A percentile compares a stretch with the other conserved stretches of the same genome.
Evolutionary conservation across 2,113 vertebrate species (phyloP).

Genomic region (Oenanthe melanoleuca): DNA sequence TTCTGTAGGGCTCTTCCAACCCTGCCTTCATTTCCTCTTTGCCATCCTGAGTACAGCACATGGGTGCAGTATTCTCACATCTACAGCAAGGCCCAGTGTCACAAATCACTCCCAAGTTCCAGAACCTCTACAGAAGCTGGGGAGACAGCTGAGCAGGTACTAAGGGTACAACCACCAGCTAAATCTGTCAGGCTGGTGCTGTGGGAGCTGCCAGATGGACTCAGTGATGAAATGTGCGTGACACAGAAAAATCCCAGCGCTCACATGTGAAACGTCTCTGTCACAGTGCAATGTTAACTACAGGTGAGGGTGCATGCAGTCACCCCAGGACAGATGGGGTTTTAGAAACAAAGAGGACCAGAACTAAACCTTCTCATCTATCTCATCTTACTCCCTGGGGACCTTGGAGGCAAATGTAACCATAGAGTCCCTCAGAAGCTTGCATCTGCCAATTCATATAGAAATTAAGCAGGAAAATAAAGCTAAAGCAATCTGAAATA

Average conservation of each 20-base stretch:
- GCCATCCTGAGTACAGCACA: neutral
- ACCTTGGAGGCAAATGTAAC: neutral
- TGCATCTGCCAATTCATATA: neutral
- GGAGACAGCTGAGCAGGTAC: neutral
- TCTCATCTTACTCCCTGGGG: neutral
- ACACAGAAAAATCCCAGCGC: neutral
- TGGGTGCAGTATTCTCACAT: neutral
- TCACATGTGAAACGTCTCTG: neutral
- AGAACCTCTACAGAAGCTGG: neutral
- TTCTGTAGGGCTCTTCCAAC: neutral
- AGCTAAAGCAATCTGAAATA: neutral
- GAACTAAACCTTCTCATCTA: neutral
- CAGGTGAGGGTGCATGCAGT: neutral
- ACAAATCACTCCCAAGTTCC: neutral
- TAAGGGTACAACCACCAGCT: neutral
- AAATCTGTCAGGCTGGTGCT: neutral
- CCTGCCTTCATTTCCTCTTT: neutral
- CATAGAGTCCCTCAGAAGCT: neutral
- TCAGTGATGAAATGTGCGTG: neutral
- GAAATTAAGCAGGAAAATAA: neutral
- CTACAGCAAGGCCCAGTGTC: neutral
- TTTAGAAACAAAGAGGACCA: neutral
- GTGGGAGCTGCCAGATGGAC: neutral
- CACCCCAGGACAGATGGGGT: neutral
- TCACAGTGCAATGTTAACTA: neutral